Percentiles rank a stretch among this genome's conserved stretches.
phyloP scores from a whole-genome alignment of 1,140 invertebrate genomes.

The Heliconius nattereri region DNA sequence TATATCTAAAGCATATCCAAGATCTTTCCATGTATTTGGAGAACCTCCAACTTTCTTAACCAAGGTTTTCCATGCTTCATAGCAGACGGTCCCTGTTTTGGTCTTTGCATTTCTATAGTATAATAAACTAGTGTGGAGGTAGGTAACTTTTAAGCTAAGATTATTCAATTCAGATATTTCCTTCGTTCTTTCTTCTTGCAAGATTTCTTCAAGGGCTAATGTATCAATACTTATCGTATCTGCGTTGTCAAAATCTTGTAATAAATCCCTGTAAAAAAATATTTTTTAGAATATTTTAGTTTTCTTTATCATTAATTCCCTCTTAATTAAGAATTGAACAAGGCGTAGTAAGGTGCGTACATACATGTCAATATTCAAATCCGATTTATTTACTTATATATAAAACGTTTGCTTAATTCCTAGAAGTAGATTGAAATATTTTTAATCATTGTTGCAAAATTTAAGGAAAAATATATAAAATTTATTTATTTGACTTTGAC shows the following conservation, averaged over 20 bases:
- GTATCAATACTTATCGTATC: slow-evolving; percentile 73
- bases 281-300: neutral
- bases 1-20: slow-evolving; percentile 62
- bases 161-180: slow-evolving; percentile 63
- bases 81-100: slow-evolving; percentile 61
- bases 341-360: neutral
- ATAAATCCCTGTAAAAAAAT: slow-evolving; percentile 54
- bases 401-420: neutral
- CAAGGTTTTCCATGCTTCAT: slow-evolving; percentile 66
- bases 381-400: neutral
- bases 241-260: slow-evolving; percentile 60
- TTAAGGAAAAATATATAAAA: neutral
- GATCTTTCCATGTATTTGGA: slow-evolving; percentile 65
- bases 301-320: neutral
- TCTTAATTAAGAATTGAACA: neutral
- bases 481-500: neutral
- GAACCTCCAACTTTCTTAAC: slow-evolving; percentile 67
- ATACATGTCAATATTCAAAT: slow-evolving; percentile 1
- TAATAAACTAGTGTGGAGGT: slow-evolving; percentile 69
- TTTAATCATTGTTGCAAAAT: neutral
- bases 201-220: slow-evolving; percentile 58
- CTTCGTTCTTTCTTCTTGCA: slow-evolving; percentile 59
- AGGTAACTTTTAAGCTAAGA: slow-evolving; percentile 65
- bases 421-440: neutral
- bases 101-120: slow-evolving; percentile 72